Evolutionary conservation across 2,888 invertebrate species (phyloP).

Genomic region (Lingula anatina): DNA sequence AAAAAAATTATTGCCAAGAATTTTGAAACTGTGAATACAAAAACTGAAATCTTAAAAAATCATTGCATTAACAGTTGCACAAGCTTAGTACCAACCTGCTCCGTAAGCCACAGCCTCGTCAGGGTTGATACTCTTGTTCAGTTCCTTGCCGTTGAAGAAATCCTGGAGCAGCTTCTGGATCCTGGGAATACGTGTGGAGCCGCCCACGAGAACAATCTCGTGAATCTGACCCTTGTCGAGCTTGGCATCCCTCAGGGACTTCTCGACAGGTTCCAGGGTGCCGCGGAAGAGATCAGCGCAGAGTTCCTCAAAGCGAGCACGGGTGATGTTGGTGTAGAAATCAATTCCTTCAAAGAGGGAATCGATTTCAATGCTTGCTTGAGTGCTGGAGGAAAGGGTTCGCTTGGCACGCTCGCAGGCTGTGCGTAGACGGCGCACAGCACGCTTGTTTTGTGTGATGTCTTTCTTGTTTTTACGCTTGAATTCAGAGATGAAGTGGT

Average conservation of each 20-base stretch:
- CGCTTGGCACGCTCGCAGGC: constrained; percentile 72
- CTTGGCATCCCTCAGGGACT: constrained; percentile 90
- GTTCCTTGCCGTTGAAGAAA: constrained; percentile 52
- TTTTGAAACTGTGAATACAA: no score
- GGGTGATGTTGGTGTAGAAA: constrained; percentile 90
- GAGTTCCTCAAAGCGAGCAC: constrained; percentile 94
- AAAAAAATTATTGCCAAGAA: no score
- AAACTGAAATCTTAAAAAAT: no score
- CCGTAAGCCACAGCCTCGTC: constrained; percentile 53
- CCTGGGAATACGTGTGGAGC: constrained; percentile 96
- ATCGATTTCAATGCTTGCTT: constrained; percentile 79
- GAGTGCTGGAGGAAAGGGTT: constrained; percentile 58
- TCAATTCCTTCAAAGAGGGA: constrained; percentile 92
- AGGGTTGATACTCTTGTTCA: constrained; percentile 54
- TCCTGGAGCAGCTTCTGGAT: constrained; percentile 89
- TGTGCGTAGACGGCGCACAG: constrained; percentile 83
- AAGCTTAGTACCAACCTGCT: constrained; percentile 38
- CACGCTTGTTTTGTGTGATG: constrained; percentile 70
- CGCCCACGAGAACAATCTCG: constrained; percentile 71
- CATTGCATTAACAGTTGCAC: no score
- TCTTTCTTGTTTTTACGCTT: constrained; percentile 53
- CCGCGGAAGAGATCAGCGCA: constrained; percentile 93
- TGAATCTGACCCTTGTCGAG: constrained; percentile 70
- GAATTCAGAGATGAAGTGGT: constrained; percentile 50
- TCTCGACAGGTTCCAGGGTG: constrained; percentile 95